Conservation (phyloP, 2,888 invertebrate genomes). For the Epirrita christyi region DNA sequence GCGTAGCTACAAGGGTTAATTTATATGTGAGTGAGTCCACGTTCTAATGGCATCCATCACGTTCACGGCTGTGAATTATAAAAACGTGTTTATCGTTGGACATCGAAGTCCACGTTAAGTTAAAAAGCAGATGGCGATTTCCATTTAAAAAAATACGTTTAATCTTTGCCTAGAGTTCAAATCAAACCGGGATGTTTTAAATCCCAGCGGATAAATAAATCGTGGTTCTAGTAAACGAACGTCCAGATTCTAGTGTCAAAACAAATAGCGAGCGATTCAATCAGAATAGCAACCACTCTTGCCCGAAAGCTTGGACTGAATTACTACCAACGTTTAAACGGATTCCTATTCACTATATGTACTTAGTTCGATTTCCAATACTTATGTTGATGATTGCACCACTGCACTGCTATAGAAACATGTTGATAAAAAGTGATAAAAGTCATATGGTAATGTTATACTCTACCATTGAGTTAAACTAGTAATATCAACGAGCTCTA, state of each 20-base stretch:
- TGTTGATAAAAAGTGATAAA: too few species aligned
- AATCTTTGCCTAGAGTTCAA: background rate
- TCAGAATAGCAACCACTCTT: slow-evolving; percentile 18
- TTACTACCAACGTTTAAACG: slow-evolving; percentile 21
- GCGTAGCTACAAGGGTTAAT: too few species aligned
- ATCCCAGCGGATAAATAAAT: slow-evolving; percentile 23
- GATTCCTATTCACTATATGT: slow-evolving; percentile 3
- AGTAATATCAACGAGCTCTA: too few species aligned
- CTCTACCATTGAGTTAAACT: too few species aligned
- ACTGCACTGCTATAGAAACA: too few species aligned
- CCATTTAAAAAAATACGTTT: background rate
- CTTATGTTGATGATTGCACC: background rate
- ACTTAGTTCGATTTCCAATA: background rate
- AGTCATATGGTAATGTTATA: too few species aligned
- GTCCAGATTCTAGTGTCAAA: slow-evolving; percentile 24
- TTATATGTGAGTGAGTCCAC: too few species aligned
- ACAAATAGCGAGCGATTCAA: slow-evolving; percentile 27
- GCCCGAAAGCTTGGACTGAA: slow-evolving; percentile 18
- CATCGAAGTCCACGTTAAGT: too few species aligned
- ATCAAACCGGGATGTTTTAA: slow-evolving; percentile 18
- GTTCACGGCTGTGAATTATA: too few species aligned
- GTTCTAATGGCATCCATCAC: too few species aligned
- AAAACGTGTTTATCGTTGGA: background rate
- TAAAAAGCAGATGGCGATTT: background rate
- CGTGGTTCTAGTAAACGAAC: slow-evolving; percentile 10